Percentiles rank a stretch among this genome's conserved stretches.
These are phyloP conservation scores for Dunckerocampus dactyliophorus DNA, from an alignment of 2,113 vertebrate species.

Conservation along the genomic window DNA sequence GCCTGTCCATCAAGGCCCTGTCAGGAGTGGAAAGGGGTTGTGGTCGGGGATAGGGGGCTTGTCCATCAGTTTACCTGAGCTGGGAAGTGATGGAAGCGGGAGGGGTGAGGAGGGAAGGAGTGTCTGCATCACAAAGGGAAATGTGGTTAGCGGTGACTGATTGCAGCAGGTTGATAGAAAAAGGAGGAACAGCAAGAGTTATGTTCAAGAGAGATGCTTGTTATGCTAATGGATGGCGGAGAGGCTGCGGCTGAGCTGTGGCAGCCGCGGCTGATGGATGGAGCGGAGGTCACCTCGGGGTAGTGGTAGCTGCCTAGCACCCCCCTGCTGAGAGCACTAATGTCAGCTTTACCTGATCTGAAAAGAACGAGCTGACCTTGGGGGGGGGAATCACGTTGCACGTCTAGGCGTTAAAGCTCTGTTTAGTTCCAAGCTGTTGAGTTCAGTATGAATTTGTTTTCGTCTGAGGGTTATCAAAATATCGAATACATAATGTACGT, in stretches of 20 bases:
- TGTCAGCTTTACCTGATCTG: constrained; percentile 34
- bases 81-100: constrained; percentile 50
- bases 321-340: constrained; percentile 38
- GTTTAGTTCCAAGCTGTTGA: neutral
- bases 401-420: neutral
- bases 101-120: neutral
- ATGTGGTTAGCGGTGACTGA: constrained; percentile 65
- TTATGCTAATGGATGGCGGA: constrained; percentile 57
- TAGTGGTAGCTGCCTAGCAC: constrained; percentile 23
- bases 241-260: constrained; percentile 19
- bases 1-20: constrained; percentile 58
- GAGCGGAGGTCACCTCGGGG: constrained; percentile 49
- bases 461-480: neutral
- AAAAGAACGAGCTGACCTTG: constrained; percentile 36
- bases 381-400: constrained; percentile 12
- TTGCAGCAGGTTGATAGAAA: constrained; percentile 41
- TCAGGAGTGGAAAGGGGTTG: constrained; percentile 46
- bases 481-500: neutral
- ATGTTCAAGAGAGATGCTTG: constrained; percentile 52
- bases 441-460: too few species aligned
- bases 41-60: constrained; percentile 29
- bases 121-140: constrained; percentile 51
- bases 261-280: constrained; percentile 41
- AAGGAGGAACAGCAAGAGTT: constrained; percentile 42
- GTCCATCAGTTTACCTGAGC: constrained; percentile 65